Conservation (phyloP, 1,140 invertebrate genomes). For the Dendroctonus ponderosae region DNA sequence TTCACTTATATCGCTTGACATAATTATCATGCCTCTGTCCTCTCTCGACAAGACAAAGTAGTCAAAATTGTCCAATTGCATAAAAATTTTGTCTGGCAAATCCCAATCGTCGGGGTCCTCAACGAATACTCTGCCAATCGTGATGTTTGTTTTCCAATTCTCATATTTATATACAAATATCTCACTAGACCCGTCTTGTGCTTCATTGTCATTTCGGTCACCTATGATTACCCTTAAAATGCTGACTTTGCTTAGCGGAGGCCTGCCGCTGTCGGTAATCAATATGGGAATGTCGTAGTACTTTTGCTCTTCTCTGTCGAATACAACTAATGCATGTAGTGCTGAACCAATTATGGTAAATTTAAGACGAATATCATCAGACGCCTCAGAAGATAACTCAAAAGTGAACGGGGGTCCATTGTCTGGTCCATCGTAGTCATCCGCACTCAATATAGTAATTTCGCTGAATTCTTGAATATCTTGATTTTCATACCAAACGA, state of each 20-base stretch:
- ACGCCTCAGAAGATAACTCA: conserved; percentile 65
- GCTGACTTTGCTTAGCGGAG: conserved; percentile 69
- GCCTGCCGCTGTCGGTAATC: conserved; percentile 80
- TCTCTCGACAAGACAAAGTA: conserved; percentile 65
- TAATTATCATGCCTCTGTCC: conserved; percentile 80
- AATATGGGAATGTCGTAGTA: conserved; percentile 82
- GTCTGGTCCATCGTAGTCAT: conserved; percentile 72
- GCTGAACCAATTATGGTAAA: conserved; percentile 55
- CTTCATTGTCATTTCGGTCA: conserved; percentile 86
- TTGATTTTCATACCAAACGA: conserved; percentile 81
- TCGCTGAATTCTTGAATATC: conserved; percentile 55
- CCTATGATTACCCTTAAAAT: conserved; percentile 83
- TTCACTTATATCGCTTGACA: conserved; percentile 67
- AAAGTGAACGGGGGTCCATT: conserved; percentile 83
- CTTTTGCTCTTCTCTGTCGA: conserved; percentile 88
- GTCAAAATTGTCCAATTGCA: conserved; percentile 58
- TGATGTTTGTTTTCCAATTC: conserved; percentile 58
- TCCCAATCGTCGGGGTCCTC: conserved; percentile 94
- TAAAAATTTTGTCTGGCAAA: conserved; percentile 81
- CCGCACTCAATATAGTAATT: conserved; percentile 70
- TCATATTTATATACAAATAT: conserved; percentile 93
- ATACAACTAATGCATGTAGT: conserved; percentile 64
- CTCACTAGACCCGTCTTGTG: conserved; percentile 75
- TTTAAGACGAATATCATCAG: conserved; percentile 65
- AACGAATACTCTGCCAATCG: conserved; percentile 87